Base-by-base conservation (phyloP, 2,888 invertebrate genomes). In the Dinocampus coccinellae region DNA sequence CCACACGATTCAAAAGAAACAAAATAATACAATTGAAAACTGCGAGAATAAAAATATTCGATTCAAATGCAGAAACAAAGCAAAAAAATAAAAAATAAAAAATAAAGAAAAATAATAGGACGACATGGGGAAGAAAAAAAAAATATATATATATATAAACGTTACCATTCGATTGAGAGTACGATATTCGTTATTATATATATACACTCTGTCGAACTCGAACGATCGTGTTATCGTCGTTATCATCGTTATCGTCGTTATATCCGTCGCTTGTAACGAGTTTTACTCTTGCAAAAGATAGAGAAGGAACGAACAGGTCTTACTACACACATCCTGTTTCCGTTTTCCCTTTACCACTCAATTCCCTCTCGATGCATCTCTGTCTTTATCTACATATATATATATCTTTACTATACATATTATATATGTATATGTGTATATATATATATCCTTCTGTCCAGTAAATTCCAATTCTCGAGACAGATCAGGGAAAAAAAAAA, bases 161-260 rank as follows among this genome's bases (percentile, higher is more conserved):
- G 42, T 71, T 58, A 33, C 39, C 39, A n/a, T 29, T 67, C 26
- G 22, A 61, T 61, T 26, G 55, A 53, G 22, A 63, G 7, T 7
- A 57, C 39, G 65, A 70, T 70, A 70, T 70, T 70, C 70, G 70
- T 47, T 58, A 42, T 64, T n/a, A 4, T 29, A 24, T 57, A 29
- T 26, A 57, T 26, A 57, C 65, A 57, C 65, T 42, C 66, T 66
- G 66, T 55, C 66, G 66, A 70, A 70, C 70, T 58, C 70, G 70
- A 70, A 70, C 70, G 61, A 70, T 70, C 70, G 70, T 66, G 70
- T 70, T 70, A 70, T 70, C 70, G 52, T 65, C 70, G 64, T 70
- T 70, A 70, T 70, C 70, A 36, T 65, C 70, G 64, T 70, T 62
- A 69, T 69, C 61, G 55, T 69, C 69, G 61, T 68, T 70, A 70